Conservation (phyloP, 2,888 invertebrate genomes). For the Trissolcus japonicus region DNA sequence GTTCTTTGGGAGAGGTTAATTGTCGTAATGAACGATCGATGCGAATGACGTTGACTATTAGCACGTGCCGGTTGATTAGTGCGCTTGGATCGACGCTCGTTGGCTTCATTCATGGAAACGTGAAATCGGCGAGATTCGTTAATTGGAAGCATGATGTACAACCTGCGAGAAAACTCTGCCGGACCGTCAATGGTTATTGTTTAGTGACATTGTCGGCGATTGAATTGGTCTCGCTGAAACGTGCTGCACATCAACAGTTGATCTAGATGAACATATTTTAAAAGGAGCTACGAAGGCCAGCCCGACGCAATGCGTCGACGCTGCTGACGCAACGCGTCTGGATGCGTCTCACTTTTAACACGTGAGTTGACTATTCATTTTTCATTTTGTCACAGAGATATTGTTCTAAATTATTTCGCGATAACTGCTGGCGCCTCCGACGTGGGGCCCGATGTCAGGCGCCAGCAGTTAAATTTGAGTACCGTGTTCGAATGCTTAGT, state of each 20-base stretch:
- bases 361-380: conserved; percentile 77
- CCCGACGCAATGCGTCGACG: conserved; percentile 77
- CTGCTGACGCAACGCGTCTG: conserved; percentile 78
- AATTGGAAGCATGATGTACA: conserved; percentile 11
- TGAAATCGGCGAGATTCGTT: conserved; percentile 1
- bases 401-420: no score
- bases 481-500: conserved; percentile 23
- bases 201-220: conserved; percentile 21
- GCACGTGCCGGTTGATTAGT: conserved; percentile 50
- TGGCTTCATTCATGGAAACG: conserved; percentile 28
- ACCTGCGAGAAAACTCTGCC: conserved; percentile 1
- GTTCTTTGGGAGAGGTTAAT: conserved; percentile 18
- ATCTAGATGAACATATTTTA: conserved; percentile 73
- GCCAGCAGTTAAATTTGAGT: conserved; percentile 21
- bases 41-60: conserved; percentile 52
- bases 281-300: conserved; percentile 76
- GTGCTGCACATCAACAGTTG: conserved; percentile 59
- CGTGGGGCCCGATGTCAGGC: not conserved
- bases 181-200: conserved; percentile 17
- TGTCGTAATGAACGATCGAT: conserved; percentile 32
- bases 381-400: not conserved
- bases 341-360: conserved; percentile 85
- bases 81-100: conserved; percentile 8
- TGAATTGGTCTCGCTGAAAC: conserved; percentile 33
- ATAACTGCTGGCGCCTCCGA: no score